These are phyloP conservation scores for Pherbina coryleti DNA, from an alignment of 2,888 invertebrate genomes.

Conservation along the genomic window DNA sequence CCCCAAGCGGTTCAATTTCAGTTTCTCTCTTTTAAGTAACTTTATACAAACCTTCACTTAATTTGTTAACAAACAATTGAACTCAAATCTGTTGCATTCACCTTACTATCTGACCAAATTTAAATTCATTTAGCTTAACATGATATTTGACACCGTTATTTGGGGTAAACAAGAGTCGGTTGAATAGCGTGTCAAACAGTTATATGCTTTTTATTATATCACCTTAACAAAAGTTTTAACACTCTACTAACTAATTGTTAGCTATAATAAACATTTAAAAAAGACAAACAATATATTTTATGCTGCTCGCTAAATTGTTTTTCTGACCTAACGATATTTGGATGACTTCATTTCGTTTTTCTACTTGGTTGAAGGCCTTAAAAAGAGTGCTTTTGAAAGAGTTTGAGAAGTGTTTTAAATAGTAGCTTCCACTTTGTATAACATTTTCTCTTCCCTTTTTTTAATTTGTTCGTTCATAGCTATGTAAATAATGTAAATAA, in stretches of 20 bases:
- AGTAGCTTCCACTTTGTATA: background rate
- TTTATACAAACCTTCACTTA: background rate
- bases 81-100: background rate
- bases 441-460: background rate
- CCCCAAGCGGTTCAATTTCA: background rate
- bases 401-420: no score
- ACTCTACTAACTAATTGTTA: no score
- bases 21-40: background rate
- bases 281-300: background rate
- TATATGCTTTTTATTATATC: background rate
- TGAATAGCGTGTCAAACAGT: background rate
- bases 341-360: slow-evolving; percentile 16
- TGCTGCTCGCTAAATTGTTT: background rate
- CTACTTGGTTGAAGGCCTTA: background rate
- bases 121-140: background rate
- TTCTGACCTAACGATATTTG: slow-evolving; percentile 11
- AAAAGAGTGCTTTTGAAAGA: background rate
- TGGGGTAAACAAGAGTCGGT: background rate
- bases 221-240: no score
- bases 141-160: slow-evolving; percentile 9
- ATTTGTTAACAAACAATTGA: slow-evolving; percentile 13
- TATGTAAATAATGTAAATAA: background rate
- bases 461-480: background rate
- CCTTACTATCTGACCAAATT: background rate
- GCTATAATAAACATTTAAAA: background rate